A percentile compares a stretch with the other conserved stretches of the same genome.
Conservation (phyloP, 2,888 invertebrate species). For the Kryphioiulus occultus region DNA sequence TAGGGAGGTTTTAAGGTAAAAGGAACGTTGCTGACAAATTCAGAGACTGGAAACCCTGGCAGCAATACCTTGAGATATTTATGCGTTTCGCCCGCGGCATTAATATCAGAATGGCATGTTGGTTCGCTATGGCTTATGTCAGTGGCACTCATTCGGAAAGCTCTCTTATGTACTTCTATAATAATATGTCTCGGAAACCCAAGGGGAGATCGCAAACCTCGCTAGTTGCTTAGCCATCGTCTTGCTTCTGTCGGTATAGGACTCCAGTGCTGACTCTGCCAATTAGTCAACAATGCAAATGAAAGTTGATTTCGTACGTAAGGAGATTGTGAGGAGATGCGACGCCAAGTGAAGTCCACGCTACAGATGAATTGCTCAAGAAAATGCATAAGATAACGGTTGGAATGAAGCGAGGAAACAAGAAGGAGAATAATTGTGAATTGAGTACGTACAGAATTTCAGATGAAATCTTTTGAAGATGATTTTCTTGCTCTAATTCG, state of each 20-base stretch:
- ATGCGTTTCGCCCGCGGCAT: background rate
- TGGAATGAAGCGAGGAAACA: slow-evolving; percentile 4
- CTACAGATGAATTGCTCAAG: background rate
- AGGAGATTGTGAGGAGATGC: slow-evolving; percentile 12
- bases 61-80: slow-evolving; percentile 1
- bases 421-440: slow-evolving; percentile 16
- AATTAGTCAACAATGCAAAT: slow-evolving; percentile 39
- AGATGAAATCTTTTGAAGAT: slow-evolving; percentile 20
- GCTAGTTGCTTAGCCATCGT: background rate
- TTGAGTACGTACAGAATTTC: background rate
- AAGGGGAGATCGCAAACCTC: background rate
- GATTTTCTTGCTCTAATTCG: slow-evolving; percentile 28
- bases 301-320: slow-evolving; percentile 36
- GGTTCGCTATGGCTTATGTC: background rate
- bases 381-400: background rate
- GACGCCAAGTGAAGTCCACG: background rate
- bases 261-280: background rate
- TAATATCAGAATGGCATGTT: background rate
- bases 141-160: background rate
- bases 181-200: background rate
- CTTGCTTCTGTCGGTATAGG: background rate
- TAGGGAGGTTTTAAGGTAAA: background rate
- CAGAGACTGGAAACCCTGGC: background rate
- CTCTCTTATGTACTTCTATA: background rate
- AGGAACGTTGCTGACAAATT: background rate